A percentile compares a stretch with the other conserved stretches of the same genome.
Evolutionary conservation across 2,113 vertebrate species (phyloP).

Genomic region (Laticauda laticaudata): DNA sequence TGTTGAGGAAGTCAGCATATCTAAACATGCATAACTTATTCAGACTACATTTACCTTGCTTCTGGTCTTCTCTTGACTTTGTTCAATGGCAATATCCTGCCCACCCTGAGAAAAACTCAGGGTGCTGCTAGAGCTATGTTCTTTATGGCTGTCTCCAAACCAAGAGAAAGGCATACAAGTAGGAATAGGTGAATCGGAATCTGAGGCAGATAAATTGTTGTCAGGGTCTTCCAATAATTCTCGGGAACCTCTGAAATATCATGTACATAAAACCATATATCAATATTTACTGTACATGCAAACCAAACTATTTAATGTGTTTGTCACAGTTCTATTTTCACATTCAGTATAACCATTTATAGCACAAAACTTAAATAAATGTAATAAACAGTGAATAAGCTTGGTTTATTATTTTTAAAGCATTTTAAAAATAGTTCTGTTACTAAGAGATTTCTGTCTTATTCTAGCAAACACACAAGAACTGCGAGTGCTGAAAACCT

Average conservation of each 20-base stretch:
- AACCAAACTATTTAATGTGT: slow-evolving; percentile 6
- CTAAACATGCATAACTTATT: slow-evolving; percentile 36
- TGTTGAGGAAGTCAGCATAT: neutral
- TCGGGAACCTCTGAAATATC: slow-evolving; percentile 77
- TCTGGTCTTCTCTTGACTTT: slow-evolving; percentile 76
- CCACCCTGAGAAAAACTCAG: slow-evolving; percentile 69
- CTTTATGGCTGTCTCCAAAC: slow-evolving; percentile 88
- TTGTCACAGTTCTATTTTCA: neutral
- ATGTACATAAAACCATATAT: neutral
- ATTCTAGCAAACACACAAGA: neutral
- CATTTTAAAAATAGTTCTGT: neutral
- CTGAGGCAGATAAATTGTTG: slow-evolving; percentile 82
- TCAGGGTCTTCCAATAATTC: slow-evolving; percentile 85
- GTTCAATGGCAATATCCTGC: slow-evolving; percentile 72
- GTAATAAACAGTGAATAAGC: slow-evolving; percentile 7
- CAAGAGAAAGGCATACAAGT: slow-evolving; percentile 93
- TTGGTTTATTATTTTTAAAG: neutral
- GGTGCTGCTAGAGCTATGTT: slow-evolving; percentile 79
- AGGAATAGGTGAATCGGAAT: slow-evolving; percentile 85
- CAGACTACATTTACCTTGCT: slow-evolving; percentile 75
- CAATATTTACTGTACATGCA: neutral
- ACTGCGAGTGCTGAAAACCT: neutral
- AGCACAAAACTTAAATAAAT: neutral
- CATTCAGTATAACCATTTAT: neutral
- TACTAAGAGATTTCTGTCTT: slow-evolving; percentile 17